Evolutionary conservation across 2,888 invertebrate genomes (phyloP).

Genomic region (Augiades crinisus): DNA sequence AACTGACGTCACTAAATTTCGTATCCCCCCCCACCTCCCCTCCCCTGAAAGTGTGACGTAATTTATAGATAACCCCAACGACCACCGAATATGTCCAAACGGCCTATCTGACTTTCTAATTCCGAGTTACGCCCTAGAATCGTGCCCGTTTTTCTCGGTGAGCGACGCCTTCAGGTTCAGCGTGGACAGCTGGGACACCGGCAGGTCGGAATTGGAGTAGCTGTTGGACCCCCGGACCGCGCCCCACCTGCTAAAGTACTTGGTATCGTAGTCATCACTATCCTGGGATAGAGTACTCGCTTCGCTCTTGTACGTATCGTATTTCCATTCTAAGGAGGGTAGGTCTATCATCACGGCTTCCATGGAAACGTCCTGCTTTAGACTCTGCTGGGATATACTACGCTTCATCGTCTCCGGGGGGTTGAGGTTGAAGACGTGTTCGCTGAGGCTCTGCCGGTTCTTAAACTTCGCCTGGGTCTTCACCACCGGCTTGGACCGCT

Average conservation of each 20-base stretch:
- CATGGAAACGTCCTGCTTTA: conserved; percentile 64
- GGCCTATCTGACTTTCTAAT: too few species aligned
- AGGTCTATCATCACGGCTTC: conserved; percentile 71
- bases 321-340: conserved; percentile 50
- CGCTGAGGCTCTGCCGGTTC: conserved; percentile 61
- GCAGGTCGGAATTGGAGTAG: conserved; percentile 55
- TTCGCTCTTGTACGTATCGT: conserved; percentile 50
- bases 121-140: conserved; percentile 61
- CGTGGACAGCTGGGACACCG: conserved; percentile 68
- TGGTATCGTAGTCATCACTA: conserved; percentile 39
- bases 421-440: conserved; percentile 46
- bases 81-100: too few species aligned
- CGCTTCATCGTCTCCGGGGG: conserved; percentile 44
- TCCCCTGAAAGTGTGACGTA: too few species aligned
- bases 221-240: conserved; percentile 74
- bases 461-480: conserved; percentile 39
- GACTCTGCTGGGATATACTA: conserved; percentile 63
- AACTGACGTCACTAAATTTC: too few species aligned
- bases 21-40: too few species aligned
- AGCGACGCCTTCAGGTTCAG: conserved; percentile 54
- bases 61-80: too few species aligned
- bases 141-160: conserved; percentile 47
- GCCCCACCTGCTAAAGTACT: conserved; percentile 71
- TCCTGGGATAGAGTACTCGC: conserved; percentile 43
- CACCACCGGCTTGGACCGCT: conserved; percentile 42